phyloP scores from a whole-genome alignment of 2,797 vertebrate genomes.

The Syndactyla subalaris region DNA sequence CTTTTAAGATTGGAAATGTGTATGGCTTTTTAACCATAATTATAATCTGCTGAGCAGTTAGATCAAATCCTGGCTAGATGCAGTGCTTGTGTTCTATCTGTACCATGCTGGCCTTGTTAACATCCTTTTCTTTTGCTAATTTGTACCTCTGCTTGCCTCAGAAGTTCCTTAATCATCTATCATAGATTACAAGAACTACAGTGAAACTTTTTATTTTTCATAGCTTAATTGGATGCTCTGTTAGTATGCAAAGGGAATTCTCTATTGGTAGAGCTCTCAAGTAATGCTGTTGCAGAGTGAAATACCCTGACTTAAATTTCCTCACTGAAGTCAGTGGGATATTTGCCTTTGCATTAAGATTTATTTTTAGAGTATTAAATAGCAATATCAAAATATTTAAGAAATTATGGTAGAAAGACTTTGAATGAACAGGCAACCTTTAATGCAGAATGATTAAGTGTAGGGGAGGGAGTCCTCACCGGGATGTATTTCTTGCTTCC shows the following conservation, averaged over 20 bases:
- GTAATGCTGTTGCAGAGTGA: neutral
- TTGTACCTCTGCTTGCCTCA: neutral
- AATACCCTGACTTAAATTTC: neutral
- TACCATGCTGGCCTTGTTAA: conserved; percentile 22
- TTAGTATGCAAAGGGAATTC: neutral
- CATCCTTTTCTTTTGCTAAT: conserved; percentile 37
- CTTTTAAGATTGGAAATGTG: neutral
- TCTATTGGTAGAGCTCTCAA: neutral
- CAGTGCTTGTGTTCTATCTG: neutral
- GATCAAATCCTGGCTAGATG: neutral
- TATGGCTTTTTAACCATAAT: neutral
- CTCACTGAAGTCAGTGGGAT: neutral
- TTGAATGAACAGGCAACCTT: neutral
- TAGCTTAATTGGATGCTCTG: neutral
- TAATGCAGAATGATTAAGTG: neutral
- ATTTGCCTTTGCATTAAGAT: neutral
- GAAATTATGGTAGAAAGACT: neutral
- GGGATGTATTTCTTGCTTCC: neutral
- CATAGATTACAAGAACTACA: neutral
- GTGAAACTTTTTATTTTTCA: neutral
- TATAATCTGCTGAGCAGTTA: conserved; percentile 1
- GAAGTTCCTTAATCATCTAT: conserved; percentile 24
- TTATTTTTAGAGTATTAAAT: neutral
- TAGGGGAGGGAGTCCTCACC: neutral
- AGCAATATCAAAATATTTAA: neutral